These are phyloP conservation scores for Paracentrotus lividus DNA, from an alignment of 53 echinoderm and acorn worm species.

Conservation along the genomic window DNA sequence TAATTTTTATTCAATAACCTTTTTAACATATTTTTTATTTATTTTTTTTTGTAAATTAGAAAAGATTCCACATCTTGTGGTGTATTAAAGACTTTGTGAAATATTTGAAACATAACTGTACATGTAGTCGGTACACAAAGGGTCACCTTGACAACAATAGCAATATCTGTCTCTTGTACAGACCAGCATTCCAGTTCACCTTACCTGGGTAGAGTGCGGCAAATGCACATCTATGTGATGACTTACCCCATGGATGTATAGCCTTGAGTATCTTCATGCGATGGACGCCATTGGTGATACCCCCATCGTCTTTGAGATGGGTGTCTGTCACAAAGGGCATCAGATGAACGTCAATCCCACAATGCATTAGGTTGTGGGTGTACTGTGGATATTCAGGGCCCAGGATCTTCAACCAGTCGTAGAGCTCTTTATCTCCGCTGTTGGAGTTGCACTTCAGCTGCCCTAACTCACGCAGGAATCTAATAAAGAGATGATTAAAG, in stretches of 20 bases:
- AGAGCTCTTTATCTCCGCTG: constrained; percentile 92
- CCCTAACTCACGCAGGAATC: constrained; percentile 91
- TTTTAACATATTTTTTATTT: no score
- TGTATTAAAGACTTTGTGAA: no score
- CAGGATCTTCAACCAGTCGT: constrained; percentile 93
- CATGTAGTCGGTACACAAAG: no score
- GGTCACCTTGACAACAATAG: no score
- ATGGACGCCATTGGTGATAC: constrained; percentile 98
- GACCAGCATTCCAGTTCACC: no score
- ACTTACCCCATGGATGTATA: constrained; percentile 83
- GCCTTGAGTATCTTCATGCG: constrained; percentile 91
- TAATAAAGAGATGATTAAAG: constrained; percentile 52
- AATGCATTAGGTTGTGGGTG: constrained; percentile 94
- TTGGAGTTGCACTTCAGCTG: constrained; percentile 90
- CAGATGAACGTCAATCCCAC: constrained; percentile 92
- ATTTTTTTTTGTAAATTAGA: no score
- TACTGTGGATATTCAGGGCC: constrained; percentile 98
- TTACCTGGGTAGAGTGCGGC: no score
- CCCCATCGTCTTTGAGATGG: constrained; percentile 87
- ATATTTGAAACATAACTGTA: no score
- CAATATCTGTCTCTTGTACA: no score
- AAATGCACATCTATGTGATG: no score
- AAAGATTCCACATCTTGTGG: no score
- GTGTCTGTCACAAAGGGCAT: constrained; percentile 88
- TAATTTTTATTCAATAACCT: no score